Evolutionary conservation across 2,113 vertebrate genomes (phyloP), one percentile per base, ranked within the genome.

Genomic region (Scophthalmus maximus): DNA sequence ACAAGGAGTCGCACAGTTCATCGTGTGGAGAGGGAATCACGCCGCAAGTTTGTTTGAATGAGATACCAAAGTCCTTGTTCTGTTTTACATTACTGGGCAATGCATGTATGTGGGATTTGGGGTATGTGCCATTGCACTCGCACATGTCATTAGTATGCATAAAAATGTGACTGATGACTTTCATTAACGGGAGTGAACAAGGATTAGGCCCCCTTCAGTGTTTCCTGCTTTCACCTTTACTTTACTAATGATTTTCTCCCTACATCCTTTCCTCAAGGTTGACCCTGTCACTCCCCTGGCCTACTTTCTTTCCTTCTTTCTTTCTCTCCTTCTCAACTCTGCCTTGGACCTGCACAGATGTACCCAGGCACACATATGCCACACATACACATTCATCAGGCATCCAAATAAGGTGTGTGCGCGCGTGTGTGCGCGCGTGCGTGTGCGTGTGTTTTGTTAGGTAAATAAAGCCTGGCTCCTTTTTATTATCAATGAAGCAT

Each of bases 401-500:
- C 42, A 44, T 20, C 42, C n/a, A 8, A 46, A 46, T 46, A 46
- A 9, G 42, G 65, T 64, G 40, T 27, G 22, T 32, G 42, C 23
- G 42, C 30, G 51, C 38, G 65, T 47, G 57, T 58, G 34, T 46
- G 52, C 53, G 71, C 36, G 52, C 23, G 55, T 34, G 58, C 36
- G 34, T 36, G 51, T 68, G 68, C 68, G 64, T 76, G 73, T 76
- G 61, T 84, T 78, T 77, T 87, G 79, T 88, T 86, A 68, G 53
- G 87, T 88, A 92, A 93, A 92, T 89, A 93, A 89, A 91, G 84
- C 88, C 81, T 53, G 83, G 84, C 87, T 87, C 83, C 76, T 89
- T 91, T 57, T 93, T 91, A 88, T 87, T 89, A 87, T 91, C 89
- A 90, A 82, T 84, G 88, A 89, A 92, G 90, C 91, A 86, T 90